phyloP scores from a whole-genome alignment of 1,140 invertebrate genomes.

The Bombus soroeensis region DNA sequence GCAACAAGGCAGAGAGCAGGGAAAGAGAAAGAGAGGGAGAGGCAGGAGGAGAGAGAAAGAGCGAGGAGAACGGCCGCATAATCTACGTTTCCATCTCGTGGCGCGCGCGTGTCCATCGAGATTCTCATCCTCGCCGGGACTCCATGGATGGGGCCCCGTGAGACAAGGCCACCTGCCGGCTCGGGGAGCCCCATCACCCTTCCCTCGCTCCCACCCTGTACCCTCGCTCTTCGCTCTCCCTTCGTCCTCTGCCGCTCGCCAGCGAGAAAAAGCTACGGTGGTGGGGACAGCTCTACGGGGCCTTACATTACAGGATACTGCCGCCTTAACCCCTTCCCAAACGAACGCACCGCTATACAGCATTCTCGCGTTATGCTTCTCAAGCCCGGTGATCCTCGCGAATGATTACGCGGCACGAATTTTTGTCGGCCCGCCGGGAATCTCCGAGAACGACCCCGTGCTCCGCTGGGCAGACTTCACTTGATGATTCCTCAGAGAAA shows the following conservation, averaged over 20 bases:
- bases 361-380: constrained; percentile 75
- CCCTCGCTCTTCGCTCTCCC: neutral
- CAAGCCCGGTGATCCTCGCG: constrained; percentile 70
- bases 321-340: constrained; percentile 61
- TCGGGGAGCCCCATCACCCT: constrained; percentile 54
- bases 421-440: constrained; percentile 44
- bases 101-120: constrained; percentile 80
- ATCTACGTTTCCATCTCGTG: constrained; percentile 81
- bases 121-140: constrained; percentile 75
- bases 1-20: constrained; percentile 42
- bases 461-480: neutral
- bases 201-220: neutral
- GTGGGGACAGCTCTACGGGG: constrained; percentile 40
- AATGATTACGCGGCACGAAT: constrained; percentile 72
- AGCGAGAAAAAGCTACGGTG: neutral
- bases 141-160: constrained; percentile 61
- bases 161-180: constrained; percentile 80
- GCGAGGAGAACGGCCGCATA: constrained; percentile 66
- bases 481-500: neutral
- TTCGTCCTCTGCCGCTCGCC: neutral
- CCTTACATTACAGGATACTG: constrained; percentile 43
- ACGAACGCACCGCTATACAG: constrained; percentile 58
- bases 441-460: constrained; percentile 24
- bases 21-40: no score
- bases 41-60: constrained; percentile 17